Percentiles rank a stretch among this genome's conserved stretches.
Conservation (phyloP, 2,113 vertebrate species). For the Paramormyrops kingsleyae region DNA sequence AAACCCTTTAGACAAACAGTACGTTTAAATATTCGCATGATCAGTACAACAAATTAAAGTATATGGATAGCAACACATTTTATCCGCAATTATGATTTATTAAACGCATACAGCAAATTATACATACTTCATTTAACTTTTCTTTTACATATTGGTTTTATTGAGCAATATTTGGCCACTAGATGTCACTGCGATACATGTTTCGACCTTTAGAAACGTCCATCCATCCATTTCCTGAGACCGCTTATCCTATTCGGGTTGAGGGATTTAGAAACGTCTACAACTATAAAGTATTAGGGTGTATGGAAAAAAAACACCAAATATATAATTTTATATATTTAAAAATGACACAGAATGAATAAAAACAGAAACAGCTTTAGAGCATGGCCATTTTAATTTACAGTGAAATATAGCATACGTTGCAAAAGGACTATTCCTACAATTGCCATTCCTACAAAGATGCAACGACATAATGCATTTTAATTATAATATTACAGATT, state of each 20-base stretch:
- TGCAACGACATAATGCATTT: not conserved
- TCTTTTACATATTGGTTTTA: not conserved
- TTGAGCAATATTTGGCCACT: not conserved
- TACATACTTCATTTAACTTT: not conserved
- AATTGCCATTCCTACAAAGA: not conserved
- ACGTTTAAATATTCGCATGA: not conserved
- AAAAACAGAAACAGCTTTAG: not conserved
- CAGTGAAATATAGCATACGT: not conserved
- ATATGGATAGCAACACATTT: not conserved
- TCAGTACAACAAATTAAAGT: not conserved
- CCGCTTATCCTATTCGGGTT: too few species aligned
- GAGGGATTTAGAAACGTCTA: not conserved
- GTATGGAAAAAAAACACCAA: not conserved
- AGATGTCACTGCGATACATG: not conserved
- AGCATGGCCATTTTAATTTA: not conserved
- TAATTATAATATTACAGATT: not conserved
- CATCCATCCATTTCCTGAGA: not conserved
- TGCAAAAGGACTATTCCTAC: not conserved
- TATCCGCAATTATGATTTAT: not conserved
- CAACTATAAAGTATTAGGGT: not conserved
- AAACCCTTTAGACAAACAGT: not conserved
- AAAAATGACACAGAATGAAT: not conserved
- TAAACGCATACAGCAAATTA: not conserved
- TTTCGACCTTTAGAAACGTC: not conserved
- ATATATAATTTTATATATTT: not conserved